Evolutionary conservation across 2,113 vertebrate genomes (phyloP).

Genomic region (Brachyhypopomus gauderio): DNA sequence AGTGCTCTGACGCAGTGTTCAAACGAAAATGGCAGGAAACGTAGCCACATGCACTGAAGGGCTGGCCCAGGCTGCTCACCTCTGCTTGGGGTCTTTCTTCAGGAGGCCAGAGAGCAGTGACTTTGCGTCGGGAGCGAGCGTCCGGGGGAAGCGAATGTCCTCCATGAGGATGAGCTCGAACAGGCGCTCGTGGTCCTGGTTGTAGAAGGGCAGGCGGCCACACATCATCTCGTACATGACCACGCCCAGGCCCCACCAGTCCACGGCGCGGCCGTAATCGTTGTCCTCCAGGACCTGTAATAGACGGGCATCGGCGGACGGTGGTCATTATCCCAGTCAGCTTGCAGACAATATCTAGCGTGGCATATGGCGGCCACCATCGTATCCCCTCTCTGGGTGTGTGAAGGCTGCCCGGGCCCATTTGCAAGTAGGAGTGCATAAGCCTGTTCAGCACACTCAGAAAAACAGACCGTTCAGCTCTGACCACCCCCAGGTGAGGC

Average conservation of each 20-base stretch:
- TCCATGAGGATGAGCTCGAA: constrained; percentile 95
- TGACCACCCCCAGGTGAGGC: background rate
- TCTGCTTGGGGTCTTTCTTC: constrained; percentile 90
- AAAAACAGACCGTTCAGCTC: background rate
- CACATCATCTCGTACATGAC: constrained; percentile 98
- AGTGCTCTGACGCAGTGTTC: too few species aligned
- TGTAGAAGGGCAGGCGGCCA: constrained; percentile 92
- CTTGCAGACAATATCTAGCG: too few species aligned
- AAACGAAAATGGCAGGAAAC: too few species aligned
- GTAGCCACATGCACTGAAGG: too few species aligned
- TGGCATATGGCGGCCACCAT: background rate
- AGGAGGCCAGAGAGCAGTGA: constrained; percentile 86
- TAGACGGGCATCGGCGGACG: background rate
- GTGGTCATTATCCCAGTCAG: too few species aligned
- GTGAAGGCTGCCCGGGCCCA: background rate
- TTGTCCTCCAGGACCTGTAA: constrained; percentile 91
- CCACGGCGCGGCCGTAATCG: constrained; percentile 88
- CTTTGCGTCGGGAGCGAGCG: constrained; percentile 82
- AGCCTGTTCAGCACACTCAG: background rate
- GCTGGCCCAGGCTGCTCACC: constrained; percentile 62
- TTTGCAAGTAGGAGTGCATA: background rate
- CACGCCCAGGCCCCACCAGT: constrained; percentile 95
- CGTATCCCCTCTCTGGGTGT: background rate
- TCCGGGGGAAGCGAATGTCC: constrained; percentile 90
- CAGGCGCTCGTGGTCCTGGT: constrained; percentile 92